phyloP scores from a whole-genome alignment of 2,888 invertebrate genomes.

The Sceliomorpha sp. region DNA sequence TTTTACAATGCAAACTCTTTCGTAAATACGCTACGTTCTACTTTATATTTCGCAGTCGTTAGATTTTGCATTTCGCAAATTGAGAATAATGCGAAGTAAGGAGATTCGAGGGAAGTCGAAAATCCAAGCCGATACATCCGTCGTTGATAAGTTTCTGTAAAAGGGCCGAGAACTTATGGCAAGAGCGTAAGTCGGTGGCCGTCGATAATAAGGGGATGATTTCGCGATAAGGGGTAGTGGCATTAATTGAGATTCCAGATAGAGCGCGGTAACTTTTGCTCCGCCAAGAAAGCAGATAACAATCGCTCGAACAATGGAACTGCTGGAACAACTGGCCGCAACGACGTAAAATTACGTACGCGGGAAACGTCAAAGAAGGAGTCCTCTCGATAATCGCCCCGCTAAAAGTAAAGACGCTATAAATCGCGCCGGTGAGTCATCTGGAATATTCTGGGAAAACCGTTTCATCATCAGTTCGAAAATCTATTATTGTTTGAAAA shows the following conservation, averaged over 20 bases:
- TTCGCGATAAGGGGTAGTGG: slow-evolving; percentile 67
- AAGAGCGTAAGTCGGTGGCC: slow-evolving; percentile 57
- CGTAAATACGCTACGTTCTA: too few species aligned
- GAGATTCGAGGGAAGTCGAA: slow-evolving; percentile 26
- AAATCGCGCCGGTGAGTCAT: too few species aligned
- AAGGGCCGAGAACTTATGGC: slow-evolving; percentile 41
- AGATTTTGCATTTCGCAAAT: too few species aligned
- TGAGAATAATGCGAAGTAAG: too few species aligned
- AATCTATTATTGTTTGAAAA: too few species aligned
- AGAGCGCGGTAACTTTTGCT: slow-evolving; percentile 68
- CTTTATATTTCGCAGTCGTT: too few species aligned
- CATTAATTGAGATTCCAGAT: slow-evolving; percentile 77
- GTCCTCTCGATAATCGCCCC: slow-evolving; percentile 25
- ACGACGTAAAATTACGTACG: slow-evolving; percentile 48
- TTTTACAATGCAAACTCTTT: too few species aligned
- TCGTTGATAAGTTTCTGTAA: slow-evolving; percentile 51
- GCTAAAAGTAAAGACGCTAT: slow-evolving; percentile 28
- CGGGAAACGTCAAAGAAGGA: slow-evolving; percentile 38
- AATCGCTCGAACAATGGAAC: slow-evolving; percentile 68
- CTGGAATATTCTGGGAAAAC: too few species aligned
- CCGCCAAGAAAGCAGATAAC: slow-evolving; percentile 65
- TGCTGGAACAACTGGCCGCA: slow-evolving; percentile 58
- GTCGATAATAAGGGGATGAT: slow-evolving; percentile 74
- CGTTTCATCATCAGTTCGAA: too few species aligned
- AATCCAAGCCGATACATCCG: slow-evolving; percentile 52